Conservation (phyloP, 2,113 vertebrate species). For the Macroglossus sobrinus region DNA sequence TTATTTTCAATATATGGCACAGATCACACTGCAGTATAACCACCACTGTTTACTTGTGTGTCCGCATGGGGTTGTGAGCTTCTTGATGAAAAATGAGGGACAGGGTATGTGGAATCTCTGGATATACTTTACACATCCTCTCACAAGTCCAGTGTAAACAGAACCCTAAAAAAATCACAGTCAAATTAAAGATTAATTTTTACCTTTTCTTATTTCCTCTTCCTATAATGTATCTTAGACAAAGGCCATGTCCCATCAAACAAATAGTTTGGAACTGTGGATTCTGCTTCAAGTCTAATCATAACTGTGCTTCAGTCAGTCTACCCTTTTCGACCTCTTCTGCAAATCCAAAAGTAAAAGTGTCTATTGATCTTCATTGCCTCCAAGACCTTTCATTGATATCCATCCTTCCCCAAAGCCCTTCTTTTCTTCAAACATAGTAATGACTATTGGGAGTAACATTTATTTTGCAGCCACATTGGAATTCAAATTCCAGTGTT, state of each 20-base stretch:
- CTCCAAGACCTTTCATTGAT: neutral
- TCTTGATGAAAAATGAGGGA: neutral
- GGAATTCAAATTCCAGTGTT: neutral
- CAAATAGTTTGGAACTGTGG: conserved; percentile 55
- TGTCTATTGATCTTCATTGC: neutral
- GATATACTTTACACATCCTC: neutral
- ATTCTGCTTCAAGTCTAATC: conserved; percentile 38
- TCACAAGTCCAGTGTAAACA: neutral
- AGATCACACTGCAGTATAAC: neutral
- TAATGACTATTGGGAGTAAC: fast-evolving
- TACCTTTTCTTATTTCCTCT: neutral
- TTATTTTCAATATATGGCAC: neutral
- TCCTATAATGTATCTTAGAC: conserved; percentile 26
- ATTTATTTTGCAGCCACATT: neutral
- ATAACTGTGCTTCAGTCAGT: conserved; percentile 20
- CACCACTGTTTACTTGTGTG: neutral
- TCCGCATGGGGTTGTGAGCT: neutral
- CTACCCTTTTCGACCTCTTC: neutral
- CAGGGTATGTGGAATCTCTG: neutral
- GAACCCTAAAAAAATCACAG: conserved; percentile 38
- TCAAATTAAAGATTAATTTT: neutral
- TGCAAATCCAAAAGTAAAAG: neutral
- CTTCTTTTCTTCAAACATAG: neutral
- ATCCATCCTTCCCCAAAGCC: neutral
- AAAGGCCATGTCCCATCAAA: conserved; percentile 20